Conservation (phyloP, 2,888 invertebrate genomes). For the Ryuthela nishihirai region DNA sequence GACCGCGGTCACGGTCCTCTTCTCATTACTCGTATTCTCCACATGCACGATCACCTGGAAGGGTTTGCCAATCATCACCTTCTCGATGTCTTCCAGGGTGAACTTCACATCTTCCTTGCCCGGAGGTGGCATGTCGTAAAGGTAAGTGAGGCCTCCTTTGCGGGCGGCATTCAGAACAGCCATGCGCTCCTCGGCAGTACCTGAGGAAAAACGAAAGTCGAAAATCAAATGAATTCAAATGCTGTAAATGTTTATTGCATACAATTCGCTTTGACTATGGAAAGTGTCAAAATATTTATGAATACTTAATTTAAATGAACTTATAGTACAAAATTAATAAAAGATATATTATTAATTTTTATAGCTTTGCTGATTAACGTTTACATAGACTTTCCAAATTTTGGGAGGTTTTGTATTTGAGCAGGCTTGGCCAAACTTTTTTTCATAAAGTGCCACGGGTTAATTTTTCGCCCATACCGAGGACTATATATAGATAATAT, state of each 20-base stretch:
- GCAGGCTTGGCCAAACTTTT: no score
- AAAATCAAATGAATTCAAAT: not conserved
- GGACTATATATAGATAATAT: no score
- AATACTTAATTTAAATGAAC: not conserved
- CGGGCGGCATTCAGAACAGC: conserved; percentile 71
- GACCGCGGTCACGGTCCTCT: conserved; percentile 61
- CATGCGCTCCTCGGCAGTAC: conserved; percentile 67
- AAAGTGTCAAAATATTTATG: no score
- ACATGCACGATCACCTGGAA: conserved; percentile 66
- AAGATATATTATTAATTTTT: not conserved
- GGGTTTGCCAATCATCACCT: conserved; percentile 62
- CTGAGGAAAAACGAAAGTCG: no score
- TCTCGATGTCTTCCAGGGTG: conserved; percentile 64
- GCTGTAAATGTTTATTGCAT: no score
- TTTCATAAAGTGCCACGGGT: no score
- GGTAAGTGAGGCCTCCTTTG: conserved; percentile 41
- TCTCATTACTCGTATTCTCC: conserved; percentile 60
- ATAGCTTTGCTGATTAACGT: no score
- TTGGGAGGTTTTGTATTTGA: no score
- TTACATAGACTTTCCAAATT: no score
- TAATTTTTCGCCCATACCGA: no score
- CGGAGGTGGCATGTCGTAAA: conserved; percentile 43
- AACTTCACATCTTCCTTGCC: conserved; percentile 50
- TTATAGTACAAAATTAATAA: not conserved
- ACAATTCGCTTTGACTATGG: no score